Conservation (phyloP, 2,888 invertebrate species). For the Drosophila acutilabella region DNA sequence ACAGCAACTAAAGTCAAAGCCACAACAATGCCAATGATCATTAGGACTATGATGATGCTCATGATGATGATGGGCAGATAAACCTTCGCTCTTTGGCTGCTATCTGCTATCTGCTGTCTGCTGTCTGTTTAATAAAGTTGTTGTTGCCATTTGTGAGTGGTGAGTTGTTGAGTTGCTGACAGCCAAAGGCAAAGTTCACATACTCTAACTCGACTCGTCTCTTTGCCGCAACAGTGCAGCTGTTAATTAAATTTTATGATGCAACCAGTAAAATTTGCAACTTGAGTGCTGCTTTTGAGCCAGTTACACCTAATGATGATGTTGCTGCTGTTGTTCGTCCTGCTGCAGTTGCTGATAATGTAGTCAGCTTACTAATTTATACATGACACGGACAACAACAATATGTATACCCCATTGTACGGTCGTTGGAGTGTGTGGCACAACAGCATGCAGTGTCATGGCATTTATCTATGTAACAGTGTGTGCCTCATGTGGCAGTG, state of each 20-base stretch:
- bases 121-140: constrained; percentile 61
- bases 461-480: constrained; percentile 61
- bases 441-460: constrained; percentile 50
- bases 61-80: constrained; percentile 32
- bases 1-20: not conserved
- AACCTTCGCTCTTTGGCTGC: constrained; percentile 41
- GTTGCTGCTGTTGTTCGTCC: constrained; percentile 42
- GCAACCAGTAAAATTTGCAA: constrained; percentile 57
- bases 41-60: constrained; percentile 15
- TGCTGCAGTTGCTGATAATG: constrained; percentile 46
- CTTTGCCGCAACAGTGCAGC: constrained; percentile 22
- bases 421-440: not conserved
- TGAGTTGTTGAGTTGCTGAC: constrained; percentile 27
- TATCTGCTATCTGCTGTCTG: constrained; percentile 47
- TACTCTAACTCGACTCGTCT: constrained; percentile 1
- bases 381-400: constrained; percentile 63
- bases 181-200: constrained; percentile 47
- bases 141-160: constrained; percentile 35
- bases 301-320: constrained; percentile 48
- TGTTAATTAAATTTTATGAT: constrained; percentile 76
- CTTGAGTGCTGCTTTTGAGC: constrained; percentile 50
- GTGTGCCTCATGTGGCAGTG: constrained; percentile 15
- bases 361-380: constrained; percentile 65
- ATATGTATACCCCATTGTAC: constrained; percentile 26
- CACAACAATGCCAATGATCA: constrained; percentile 1